A percentile compares a stretch with the other conserved stretches of the same genome.
Evolutionary conservation across 2,113 vertebrate species (phyloP).

Genomic region (Psilopogon haemacephalus): DNA sequence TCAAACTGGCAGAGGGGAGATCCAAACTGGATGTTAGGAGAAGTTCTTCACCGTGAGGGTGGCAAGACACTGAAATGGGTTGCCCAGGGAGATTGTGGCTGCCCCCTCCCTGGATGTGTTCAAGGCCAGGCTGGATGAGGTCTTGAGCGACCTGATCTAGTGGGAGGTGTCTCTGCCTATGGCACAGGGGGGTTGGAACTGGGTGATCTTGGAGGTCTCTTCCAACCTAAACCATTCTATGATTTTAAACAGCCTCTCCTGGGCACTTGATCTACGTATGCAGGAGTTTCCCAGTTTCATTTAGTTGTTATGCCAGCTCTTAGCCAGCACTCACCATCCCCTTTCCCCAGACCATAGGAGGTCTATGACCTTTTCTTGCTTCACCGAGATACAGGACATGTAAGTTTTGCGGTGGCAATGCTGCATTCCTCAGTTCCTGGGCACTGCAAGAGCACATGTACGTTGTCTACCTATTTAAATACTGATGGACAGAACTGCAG

Average conservation of each 20-base stretch:
- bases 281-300: background rate
- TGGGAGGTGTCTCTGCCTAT: too few species aligned
- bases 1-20: too few species aligned
- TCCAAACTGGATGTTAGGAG: too few species aligned
- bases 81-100: too few species aligned
- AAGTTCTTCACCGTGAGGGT: too few species aligned
- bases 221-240: too few species aligned
- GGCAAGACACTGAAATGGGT: too few species aligned
- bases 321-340: background rate
- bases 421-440: background rate
- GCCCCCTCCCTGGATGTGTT: too few species aligned
- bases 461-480: background rate
- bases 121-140: too few species aligned
- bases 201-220: too few species aligned
- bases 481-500: background rate
- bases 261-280: background rate
- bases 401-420: background rate
- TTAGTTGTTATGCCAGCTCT: background rate
- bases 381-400: background rate
- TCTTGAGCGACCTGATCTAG: too few species aligned
- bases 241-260: background rate
- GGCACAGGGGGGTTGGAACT: too few species aligned
- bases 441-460: background rate
- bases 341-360: background rate
- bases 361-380: background rate